Evolutionary conservation across 2,797 vertebrate genomes (phyloP), one percentile per base, ranked within the genome.

Genomic region (Pogoniulus pusillus): DNA sequence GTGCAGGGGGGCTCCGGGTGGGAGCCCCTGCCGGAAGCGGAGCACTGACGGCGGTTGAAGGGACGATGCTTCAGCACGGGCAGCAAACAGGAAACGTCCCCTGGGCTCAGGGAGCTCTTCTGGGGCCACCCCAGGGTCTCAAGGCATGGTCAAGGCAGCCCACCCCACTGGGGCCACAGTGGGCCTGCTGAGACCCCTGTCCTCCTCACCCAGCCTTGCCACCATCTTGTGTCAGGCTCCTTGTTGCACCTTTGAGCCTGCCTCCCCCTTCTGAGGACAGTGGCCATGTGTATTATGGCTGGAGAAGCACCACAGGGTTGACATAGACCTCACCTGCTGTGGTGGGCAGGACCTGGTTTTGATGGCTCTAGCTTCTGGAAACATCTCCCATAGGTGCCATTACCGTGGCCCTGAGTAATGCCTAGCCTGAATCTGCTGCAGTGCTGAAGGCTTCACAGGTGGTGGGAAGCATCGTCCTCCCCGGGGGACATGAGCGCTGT

Each of bases 21-120:
- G 95, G 96, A 97, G 97, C 97, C 97, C 97, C 96, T 80, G 95
- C 97, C 97, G 98, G 98, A 98, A 98, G 97, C 97, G 58, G 95
- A 94, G 95, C 71, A 59, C 95, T 97, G 93, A 96, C 93, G 90
- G 97, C 96, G 94, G 97, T 97, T 97, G 96, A 91, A 95, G 95
- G 95, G 92, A 95, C 72, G 85, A 95, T 95, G 96, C 96, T 96
- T 96, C 94, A 94, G 92, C 74, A 5, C 62, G 93, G 90, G 93
- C 91, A 93, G 93, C 96, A 95, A 97, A 96, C 97, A 98, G 97
- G 97, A 98, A 98, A 91, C 53, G 66, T 97, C 95, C 83, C 49
- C 71, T 3, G 41, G 89, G 81, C 91, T 22, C 12, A 16, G 59
- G 74, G 90, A 91, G 92, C 91, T 96, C 89, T 58, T 90, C 87